These are phyloP conservation scores for Diplolepis rosae DNA, from an alignment of 2,888 invertebrate species.

Conservation along the genomic window DNA sequence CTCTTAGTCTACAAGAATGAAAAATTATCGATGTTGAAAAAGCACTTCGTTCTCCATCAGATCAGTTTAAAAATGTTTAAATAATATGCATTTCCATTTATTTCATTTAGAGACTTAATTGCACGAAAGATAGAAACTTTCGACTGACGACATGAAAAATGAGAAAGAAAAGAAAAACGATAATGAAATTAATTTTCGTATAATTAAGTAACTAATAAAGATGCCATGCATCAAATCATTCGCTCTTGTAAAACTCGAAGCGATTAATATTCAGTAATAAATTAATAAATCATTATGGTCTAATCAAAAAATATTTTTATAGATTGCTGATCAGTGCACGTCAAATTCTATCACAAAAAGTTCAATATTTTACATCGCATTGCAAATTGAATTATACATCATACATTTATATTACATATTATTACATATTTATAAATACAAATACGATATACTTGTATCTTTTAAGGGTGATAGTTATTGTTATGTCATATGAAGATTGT, in stretches of 20 bases:
- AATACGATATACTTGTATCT: neutral
- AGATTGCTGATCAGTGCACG: slow-evolving; percentile 51
- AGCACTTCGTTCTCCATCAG: neutral
- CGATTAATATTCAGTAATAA: slow-evolving; percentile 5
- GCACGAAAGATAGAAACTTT: neutral
- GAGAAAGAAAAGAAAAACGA: neutral
- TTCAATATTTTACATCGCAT: slow-evolving; percentile 49
- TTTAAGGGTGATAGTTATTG: slow-evolving; percentile 11
- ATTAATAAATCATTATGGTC: slow-evolving; percentile 39
- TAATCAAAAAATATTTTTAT: slow-evolving; percentile 60
- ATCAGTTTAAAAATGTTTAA: neutral
- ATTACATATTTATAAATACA: slow-evolving; percentile 1
- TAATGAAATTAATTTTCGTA: neutral
- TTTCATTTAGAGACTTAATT: neutral
- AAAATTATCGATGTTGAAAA: neutral
- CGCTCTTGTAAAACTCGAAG: neutral
- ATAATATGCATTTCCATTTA: neutral
- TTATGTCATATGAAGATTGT: neutral
- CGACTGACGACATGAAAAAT: neutral
- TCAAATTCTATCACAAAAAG: slow-evolving; percentile 39
- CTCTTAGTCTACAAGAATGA: neutral
- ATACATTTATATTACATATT: slow-evolving; percentile 20
- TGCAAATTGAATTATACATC: slow-evolving; percentile 47
- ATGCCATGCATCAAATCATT: neutral
- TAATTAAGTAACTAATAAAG: neutral